phyloP scores from a whole-genome alignment of 2,797 vertebrate species.

The Eleutherodactylus coqui region DNA sequence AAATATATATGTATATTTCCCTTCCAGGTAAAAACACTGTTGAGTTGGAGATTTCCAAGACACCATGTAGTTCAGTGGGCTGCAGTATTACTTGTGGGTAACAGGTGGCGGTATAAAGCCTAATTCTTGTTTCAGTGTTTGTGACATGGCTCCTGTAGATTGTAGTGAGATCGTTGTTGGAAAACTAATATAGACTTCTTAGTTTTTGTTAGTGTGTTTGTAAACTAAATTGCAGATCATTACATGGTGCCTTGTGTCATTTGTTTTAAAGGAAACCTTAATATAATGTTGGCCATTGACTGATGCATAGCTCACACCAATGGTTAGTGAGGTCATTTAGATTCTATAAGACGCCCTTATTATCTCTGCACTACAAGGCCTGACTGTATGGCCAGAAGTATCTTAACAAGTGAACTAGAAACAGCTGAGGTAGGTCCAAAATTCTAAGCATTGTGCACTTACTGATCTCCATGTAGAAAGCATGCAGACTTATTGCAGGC shows the following conservation, averaged over 20 bases:
- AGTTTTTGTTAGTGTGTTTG: background rate
- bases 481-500: background rate
- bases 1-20: background rate
- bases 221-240: background rate
- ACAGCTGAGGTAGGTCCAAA: too few relatives aligned
- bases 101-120: slow-evolving; percentile 5
- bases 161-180: too few relatives aligned
- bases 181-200: background rate
- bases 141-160: background rate
- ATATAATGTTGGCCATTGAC: background rate
- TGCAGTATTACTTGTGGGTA: slow-evolving; percentile 14
- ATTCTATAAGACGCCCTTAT: too few relatives aligned
- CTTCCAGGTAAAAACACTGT: background rate
- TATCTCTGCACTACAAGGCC: too few relatives aligned
- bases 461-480: background rate
- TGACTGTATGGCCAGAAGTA: background rate
- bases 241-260: background rate
- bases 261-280: background rate
- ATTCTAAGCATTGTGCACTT: background rate
- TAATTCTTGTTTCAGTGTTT: background rate
- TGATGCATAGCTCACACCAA: background rate
- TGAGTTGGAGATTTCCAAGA: background rate
- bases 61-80: background rate
- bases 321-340: background rate
- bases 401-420: too few relatives aligned